Base-by-base conservation (phyloP, 2,888 invertebrate genomes). In the Tromatobia lineatoria region DNA sequence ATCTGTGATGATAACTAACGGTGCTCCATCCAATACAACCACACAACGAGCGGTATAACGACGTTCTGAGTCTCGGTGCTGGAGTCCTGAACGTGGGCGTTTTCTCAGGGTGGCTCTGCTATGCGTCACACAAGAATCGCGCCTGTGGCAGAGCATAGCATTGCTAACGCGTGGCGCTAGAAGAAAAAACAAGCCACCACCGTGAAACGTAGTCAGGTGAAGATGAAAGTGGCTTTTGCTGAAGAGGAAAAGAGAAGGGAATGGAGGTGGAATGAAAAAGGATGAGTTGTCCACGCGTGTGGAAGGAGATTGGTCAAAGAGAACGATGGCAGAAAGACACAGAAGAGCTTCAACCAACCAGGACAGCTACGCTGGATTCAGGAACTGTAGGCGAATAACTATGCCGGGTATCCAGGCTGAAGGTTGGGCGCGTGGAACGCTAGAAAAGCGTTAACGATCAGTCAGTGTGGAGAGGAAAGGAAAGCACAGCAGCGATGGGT, bases 341-440 rank as follows among this genome's bases (percentile, higher is more conserved):
- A 34, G 64, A 45, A 75, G 25, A 80, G 74, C 34, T 67, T 15
- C 20, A 67, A 64, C 61, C 61, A 34, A 50, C 29, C 47, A 50
- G 23, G 45, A 66, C 11, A 20, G 42, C 3, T 66, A 45, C 38
- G 18, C 0, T 8, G 38, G 45, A 18, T 45, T 15, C 29, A 73
- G 69, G 91, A 91, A 89, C 91, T 91, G 92, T 92, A 92, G 92
- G 93, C 92, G 92, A 93, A 80, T 83, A 83, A 91, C 92, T 93
- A 92, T 93, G 92, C 91, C 84, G 92, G 87, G 91, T 92, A 93
- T 93, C 92, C 91, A 90, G 91, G 92, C 88, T 90, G 91, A 92
- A 92, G 92, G 92, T 90, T 92, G 91, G 92, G 92, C 92, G 88
- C 83, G 78, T 61, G 80, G 71, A 82, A 74, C 80, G 78, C 74